Conservation (phyloP, 2,888 invertebrate genomes). For the Pollenia amentaria region DNA sequence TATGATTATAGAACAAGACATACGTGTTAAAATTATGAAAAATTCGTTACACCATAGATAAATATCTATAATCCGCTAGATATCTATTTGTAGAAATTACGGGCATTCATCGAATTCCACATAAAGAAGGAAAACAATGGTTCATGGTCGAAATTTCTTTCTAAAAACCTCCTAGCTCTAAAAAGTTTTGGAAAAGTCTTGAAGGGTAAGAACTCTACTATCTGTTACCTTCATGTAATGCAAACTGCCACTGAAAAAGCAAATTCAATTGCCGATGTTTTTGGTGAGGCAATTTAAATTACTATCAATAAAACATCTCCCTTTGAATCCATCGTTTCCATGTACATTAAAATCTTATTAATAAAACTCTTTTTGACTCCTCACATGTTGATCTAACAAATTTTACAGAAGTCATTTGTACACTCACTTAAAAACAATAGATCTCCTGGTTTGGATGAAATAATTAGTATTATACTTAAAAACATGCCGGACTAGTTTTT, state of each 20-base stretch:
- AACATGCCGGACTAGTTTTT: not conserved
- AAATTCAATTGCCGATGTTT: slow-evolving; percentile 20
- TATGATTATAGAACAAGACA: too few species aligned
- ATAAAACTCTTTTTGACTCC: not conserved
- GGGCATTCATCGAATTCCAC: not conserved
- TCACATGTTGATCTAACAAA: not conserved
- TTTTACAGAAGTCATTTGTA: not conserved
- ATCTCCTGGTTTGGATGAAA: not conserved
- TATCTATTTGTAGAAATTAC: too few species aligned
- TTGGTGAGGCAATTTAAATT: not conserved
- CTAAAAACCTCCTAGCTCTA: not conserved
- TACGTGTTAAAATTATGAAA: too few species aligned
- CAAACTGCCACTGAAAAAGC: slow-evolving; percentile 1
- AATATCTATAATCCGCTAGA: too few species aligned
- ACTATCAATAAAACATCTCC: not conserved
- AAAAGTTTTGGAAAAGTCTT: slow-evolving; percentile 9
- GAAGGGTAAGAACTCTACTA: not conserved
- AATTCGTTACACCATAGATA: too few species aligned
- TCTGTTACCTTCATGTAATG: not conserved
- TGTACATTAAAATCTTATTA: not conserved
- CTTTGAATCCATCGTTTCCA: not conserved
- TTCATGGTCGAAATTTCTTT: slow-evolving; percentile 1
- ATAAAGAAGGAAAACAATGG: not conserved
- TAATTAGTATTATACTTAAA: slow-evolving; percentile 10
- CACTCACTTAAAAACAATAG: not conserved